Evolutionary conservation across 1,140 invertebrate genomes (phyloP).

Genomic region (Mactra quadrangularis): DNA sequence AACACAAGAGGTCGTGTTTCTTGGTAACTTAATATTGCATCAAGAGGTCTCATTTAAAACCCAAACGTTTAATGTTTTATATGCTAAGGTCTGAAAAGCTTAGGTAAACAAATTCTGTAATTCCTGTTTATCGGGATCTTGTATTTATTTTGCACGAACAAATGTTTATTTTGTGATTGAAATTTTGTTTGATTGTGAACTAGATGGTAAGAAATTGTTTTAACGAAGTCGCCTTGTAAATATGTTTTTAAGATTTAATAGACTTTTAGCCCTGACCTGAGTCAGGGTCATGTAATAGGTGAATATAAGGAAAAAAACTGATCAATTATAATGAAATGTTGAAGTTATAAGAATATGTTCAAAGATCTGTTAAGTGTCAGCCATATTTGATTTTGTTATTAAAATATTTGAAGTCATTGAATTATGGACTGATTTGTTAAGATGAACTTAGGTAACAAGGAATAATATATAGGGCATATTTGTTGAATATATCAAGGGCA

Average conservation of each 20-base stretch:
- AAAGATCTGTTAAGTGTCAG: no score
- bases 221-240: slow-evolving; percentile 34
- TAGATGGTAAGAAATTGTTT: not conserved
- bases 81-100: not conserved
- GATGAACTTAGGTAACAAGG: no score
- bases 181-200: slow-evolving; percentile 41
- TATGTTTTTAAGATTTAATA: slow-evolving; percentile 42
- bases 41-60: not conserved
- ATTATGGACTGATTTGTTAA: no score
- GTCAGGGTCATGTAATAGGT: not conserved
- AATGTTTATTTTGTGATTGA: slow-evolving; percentile 33
- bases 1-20: slow-evolving; percentile 17
- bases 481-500: no score
- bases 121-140: not conserved
- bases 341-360: no score
- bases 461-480: no score
- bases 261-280: no score
- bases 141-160: slow-evolving; percentile 48
- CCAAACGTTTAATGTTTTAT: not conserved
- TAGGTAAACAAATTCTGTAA: not conserved
- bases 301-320: not conserved
- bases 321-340: no score
- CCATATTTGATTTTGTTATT: no score
- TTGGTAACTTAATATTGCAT: slow-evolving; percentile 16
- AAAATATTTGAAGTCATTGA: no score